These are phyloP conservation scores for Amazonetta brasiliensis DNA, from an alignment of 2,797 vertebrate genomes.

Conservation along the genomic window DNA sequence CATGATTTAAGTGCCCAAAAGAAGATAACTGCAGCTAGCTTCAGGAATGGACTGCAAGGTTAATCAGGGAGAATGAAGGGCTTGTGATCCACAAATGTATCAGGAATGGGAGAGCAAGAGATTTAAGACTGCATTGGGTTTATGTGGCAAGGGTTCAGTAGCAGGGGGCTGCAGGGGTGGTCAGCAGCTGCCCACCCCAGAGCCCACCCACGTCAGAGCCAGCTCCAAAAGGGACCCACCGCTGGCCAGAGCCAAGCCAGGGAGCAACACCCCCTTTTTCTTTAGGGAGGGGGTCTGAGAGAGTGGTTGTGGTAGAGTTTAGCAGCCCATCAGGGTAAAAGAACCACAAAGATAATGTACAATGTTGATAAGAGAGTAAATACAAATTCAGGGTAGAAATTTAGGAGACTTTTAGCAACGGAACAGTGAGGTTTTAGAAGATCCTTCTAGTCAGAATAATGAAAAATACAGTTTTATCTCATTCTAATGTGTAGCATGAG, in stretches of 20 bases:
- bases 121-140: not conserved
- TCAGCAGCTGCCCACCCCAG: too few relatives aligned
- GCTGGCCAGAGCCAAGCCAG: too few relatives aligned
- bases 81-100: not conserved
- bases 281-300: too few relatives aligned
- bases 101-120: not conserved
- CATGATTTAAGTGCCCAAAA: not conserved
- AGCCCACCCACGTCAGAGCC: too few relatives aligned
- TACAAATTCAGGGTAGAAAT: not conserved
- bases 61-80: not conserved
- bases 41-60: not conserved
- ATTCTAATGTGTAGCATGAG: not conserved
- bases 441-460: not conserved
- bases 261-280: too few relatives aligned
- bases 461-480: not conserved
- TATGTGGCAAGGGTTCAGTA: too few relatives aligned
- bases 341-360: not conserved
- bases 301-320: too few relatives aligned
- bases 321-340: too few relatives aligned
- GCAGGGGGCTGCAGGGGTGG: too few relatives aligned
- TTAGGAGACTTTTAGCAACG: not conserved
- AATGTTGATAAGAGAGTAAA: not conserved
- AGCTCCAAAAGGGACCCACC: too few relatives aligned
- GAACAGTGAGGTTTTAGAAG: not conserved
- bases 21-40: not conserved